Base-by-base conservation (phyloP, 2,113 vertebrate species). In the Egretta garzetta region DNA sequence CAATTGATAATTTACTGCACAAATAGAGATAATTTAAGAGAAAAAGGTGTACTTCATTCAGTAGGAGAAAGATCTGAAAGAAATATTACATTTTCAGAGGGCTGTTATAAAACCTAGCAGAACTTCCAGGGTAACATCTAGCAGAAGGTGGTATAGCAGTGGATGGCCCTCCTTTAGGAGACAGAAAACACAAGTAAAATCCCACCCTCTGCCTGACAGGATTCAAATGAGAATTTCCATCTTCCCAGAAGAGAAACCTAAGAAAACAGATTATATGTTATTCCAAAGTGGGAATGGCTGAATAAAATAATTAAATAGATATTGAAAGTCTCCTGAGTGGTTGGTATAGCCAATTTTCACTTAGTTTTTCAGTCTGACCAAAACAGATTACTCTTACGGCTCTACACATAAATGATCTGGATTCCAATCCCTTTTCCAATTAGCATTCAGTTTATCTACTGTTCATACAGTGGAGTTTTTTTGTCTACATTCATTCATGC, bases 401-500 rank as follows among this genome's bases (percentile, higher is more conserved):
- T 71, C 50, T 68, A 47, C 12, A 56, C 14, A 52, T 37, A 80
- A 86, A 62, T 19, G 37, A 87, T 84, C n/a, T 63, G 76, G n/a
- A 81, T 74, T 86, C 80, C 60, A 55, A 47, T 67, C 53, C 20
- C 28, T 59, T 50, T 79, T 59, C 59, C 76, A 74, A 59, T 39
- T 81, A 96, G 56, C 68, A 60, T 74, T 84, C 80, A 66, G 41
- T 82, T 86, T 35, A 84, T 53, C 70, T 64, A 10, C 73, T 93
- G n/a, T 22, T 87, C 43, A 12, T 64, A 68, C 28, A 37, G 37
- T 39, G 26, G 14, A 56, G 45, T 1, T 60, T 82, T 89, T 91
- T 81, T 74, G 56, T 89, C 77, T 67, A 47, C 86, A 63, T 79
- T 86, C 28, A 89, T 77, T 89, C 80, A 84, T 43, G 73, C 76